Evolutionary conservation across 2,888 invertebrate species (phyloP), one percentile per base, ranked within the genome.

Genomic region (Scaptomyza reducta): DNA sequence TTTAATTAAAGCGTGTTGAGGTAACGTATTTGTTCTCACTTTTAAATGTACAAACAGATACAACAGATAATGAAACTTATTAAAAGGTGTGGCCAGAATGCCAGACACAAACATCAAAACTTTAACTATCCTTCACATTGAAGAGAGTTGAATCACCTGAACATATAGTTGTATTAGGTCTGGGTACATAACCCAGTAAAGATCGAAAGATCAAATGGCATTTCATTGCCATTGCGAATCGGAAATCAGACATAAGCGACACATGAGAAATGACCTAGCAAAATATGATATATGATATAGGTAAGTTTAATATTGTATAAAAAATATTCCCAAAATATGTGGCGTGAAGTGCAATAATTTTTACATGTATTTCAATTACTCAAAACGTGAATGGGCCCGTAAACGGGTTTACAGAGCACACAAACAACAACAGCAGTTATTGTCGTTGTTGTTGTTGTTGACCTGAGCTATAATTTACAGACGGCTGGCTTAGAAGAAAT

Each of bases 301-400:
- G 22, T 60, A 55, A 50, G 49, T 56, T 62, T 49, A 70, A 70
- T 58, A 69, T 44, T 53, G 44, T 74, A 63, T 54, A 63, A 49
- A 61, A 57, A 22, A 22, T 70, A 74, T 86, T 83, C 80, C 88
- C 88, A 86, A 86, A 82, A 79, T 40, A 16, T 69, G 42, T 74
- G 62, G 54, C 73, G 50, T 73, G 67, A 70, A 85, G 62, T 76
- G 86, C 80, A 83, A 71, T 79, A 64, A 77, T 65, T 70, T 84
- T 86, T 83, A 82, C 88, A 82, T 75, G 72, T 70, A 66, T 79
- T 82, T 82, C 77, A 86, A 82, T 86, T 86, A 71, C 80, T 71
- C 72, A 75, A 40, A 66, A 42, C 51, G 25, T 35, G 65, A 74
- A 70, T 65, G 71, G 65, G 62, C 72, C 41, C 72, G 40, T 70